phyloP scores from a whole-genome alignment of 2,113 vertebrate genomes.

The Dendrocopos noguchii region DNA sequence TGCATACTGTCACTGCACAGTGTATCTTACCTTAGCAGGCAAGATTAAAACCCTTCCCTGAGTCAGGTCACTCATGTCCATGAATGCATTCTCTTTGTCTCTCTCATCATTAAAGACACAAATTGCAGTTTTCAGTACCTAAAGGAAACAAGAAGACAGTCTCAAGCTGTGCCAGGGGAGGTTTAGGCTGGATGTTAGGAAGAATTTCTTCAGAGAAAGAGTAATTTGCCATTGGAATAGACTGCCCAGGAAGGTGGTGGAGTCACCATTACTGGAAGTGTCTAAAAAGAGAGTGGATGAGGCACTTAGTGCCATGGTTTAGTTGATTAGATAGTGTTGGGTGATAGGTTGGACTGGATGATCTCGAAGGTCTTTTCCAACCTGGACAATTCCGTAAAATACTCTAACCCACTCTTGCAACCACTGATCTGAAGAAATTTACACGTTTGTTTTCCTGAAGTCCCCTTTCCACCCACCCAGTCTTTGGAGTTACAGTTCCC shows the following conservation, averaged over 20 bases:
- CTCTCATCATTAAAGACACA: neutral
- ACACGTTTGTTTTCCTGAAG: neutral
- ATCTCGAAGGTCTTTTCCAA: too few relatives aligned
- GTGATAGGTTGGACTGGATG: too few relatives aligned
- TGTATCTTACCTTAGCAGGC: neutral
- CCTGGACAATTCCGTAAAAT: neutral
- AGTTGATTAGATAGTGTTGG: too few relatives aligned
- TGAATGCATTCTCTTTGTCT: neutral
- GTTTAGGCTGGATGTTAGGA: too few relatives aligned
- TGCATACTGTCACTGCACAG: neutral
- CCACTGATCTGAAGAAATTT: neutral
- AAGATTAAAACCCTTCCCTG: neutral
- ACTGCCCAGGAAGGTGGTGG: too few relatives aligned
- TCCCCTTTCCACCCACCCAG: neutral
- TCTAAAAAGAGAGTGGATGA: too few relatives aligned
- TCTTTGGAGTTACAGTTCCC: neutral
- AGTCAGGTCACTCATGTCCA: neutral
- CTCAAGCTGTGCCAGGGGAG: too few relatives aligned
- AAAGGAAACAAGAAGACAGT: neutral
- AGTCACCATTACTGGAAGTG: too few relatives aligned
- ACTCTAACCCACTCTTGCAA: neutral
- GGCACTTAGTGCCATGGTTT: too few relatives aligned
- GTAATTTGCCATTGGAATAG: too few relatives aligned
- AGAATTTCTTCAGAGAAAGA: too few relatives aligned
- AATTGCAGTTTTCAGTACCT: neutral